Conservation (phyloP, 2,797 vertebrate species). For the Chloroceryle inda region DNA sequence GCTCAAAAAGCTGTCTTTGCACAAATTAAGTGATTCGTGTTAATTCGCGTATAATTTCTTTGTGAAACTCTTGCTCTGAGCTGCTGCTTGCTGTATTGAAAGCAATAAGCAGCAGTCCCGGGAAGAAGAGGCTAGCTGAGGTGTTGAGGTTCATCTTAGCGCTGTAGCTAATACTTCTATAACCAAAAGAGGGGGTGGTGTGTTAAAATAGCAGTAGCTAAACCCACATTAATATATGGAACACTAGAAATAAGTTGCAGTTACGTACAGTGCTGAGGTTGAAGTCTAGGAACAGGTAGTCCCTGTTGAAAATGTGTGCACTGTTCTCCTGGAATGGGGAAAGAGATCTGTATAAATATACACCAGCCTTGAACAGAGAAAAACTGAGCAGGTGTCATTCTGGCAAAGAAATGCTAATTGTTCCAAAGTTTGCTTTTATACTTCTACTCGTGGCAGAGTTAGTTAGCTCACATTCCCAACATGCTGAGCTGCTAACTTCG, state of each 20-base stretch:
- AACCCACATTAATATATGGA: not conserved
- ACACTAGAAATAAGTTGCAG: not conserved
- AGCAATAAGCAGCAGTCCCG: not conserved
- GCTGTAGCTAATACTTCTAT: not conserved
- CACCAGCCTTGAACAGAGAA: not conserved
- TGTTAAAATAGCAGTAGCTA: not conserved
- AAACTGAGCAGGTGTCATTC: not conserved
- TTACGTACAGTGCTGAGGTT: not conserved
- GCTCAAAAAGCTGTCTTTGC: not conserved
- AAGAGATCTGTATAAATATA: not conserved
- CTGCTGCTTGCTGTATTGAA: not conserved
- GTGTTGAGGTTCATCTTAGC: not conserved
- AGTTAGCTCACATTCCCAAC: not conserved
- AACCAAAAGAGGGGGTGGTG: rapidly evolving
- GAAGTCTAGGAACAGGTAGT: not conserved
- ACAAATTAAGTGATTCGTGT: not conserved
- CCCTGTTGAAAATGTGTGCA: not conserved
- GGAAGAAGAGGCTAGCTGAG: not conserved
- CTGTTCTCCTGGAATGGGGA: not conserved
- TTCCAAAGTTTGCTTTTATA: not conserved
- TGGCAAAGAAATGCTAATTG: not conserved
- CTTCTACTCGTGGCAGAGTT: not conserved
- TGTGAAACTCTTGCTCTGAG: not conserved
- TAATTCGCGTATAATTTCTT: not conserved
- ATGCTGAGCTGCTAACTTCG: not conserved